Conservation (phyloP, 2,888 invertebrate species). For the Leptogaster cylindrica region DNA sequence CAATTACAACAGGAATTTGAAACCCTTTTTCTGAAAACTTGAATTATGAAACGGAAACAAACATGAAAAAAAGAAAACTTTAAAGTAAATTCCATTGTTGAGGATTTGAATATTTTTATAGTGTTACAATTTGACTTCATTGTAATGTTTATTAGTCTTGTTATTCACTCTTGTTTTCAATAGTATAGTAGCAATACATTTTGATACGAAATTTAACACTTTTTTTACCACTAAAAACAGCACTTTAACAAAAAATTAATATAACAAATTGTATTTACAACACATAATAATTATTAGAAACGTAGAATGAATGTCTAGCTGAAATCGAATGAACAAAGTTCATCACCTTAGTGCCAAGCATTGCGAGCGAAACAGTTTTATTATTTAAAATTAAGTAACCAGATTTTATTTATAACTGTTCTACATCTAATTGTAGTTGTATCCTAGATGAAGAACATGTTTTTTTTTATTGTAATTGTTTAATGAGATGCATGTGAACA, state of each 20-base stretch:
- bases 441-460: too few species aligned
- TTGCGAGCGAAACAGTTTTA: constrained; percentile 32
- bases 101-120: constrained; percentile 37
- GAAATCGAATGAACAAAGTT: constrained; percentile 46
- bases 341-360: constrained; percentile 49
- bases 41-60: too few species aligned
- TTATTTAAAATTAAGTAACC: too few species aligned
- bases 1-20: not conserved
- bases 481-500: too few species aligned
- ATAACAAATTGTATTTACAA: not conserved
- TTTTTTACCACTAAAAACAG: constrained; percentile 28
- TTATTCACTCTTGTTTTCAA: constrained; percentile 8
- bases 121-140: constrained; percentile 21
- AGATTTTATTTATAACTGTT: too few species aligned
- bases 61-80: too few species aligned
- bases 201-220: constrained; percentile 29
- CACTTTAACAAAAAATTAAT: constrained; percentile 9
- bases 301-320: not conserved
- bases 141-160: constrained; percentile 20
- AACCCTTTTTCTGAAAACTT: not conserved
- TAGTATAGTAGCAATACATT: constrained; percentile 12
- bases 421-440: too few species aligned
- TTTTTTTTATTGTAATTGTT: too few species aligned
- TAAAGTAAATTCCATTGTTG: constrained; percentile 11
- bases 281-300: not conserved